A percentile compares a stretch with the other conserved stretches of the same genome.
phyloP scores from a whole-genome alignment of 1,140 invertebrate genomes.

The Saccostrea echinata region DNA sequence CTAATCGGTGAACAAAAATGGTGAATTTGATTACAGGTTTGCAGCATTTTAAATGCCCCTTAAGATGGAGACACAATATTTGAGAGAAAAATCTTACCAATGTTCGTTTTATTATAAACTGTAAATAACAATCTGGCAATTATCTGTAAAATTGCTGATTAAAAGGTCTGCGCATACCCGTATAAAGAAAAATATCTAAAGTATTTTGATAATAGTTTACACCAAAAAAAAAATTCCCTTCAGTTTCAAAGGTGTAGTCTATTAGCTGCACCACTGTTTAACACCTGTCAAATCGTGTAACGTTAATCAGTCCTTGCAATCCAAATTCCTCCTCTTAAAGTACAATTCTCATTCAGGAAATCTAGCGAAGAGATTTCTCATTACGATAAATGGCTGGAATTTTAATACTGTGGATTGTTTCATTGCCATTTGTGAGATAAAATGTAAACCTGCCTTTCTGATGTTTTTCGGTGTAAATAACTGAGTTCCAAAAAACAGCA shows the following conservation, averaged over 20 bases:
- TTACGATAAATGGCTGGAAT: slow-evolving; percentile 1
- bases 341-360: slow-evolving; percentile 14
- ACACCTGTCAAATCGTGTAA: slow-evolving; percentile 1
- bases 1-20: neutral
- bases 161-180: neutral
- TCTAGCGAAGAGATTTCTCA: neutral
- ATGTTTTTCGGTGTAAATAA: neutral
- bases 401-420: slow-evolving; percentile 22
- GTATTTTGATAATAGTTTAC: neutral
- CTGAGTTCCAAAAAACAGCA: neutral
- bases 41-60: neutral
- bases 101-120: neutral
- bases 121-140: neutral
- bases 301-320: slow-evolving; percentile 2
- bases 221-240: neutral
- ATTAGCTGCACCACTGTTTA: neutral
- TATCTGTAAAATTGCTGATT: neutral
- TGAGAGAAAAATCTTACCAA: neutral
- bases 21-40: neutral
- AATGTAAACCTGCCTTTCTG: neutral
- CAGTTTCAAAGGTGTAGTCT: neutral
- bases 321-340: slow-evolving; percentile 22
- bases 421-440: slow-evolving; percentile 20
- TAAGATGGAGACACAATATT: neutral
- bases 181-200: slow-evolving; percentile 11